phyloP scores from a whole-genome alignment of 2,888 invertebrate species.

The Callinectes sapidus region DNA sequence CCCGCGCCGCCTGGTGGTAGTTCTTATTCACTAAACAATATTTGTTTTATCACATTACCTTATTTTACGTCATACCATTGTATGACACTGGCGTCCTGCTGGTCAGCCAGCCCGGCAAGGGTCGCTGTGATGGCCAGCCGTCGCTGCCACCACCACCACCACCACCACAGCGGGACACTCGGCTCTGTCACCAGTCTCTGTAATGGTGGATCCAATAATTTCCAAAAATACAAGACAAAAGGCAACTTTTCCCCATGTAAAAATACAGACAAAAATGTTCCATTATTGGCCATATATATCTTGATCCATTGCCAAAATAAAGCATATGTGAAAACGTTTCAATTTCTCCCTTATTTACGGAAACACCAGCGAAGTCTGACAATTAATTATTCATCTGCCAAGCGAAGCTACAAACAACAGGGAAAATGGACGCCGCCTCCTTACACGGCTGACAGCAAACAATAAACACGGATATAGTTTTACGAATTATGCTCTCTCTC shows the following conservation, averaged over 20 bases:
- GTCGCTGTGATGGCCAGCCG: background rate
- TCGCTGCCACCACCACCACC: background rate
- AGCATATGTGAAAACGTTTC: slow-evolving; percentile 27
- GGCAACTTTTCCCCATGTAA: background rate
- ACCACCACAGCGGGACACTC: background rate
- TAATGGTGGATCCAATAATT: background rate
- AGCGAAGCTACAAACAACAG: background rate
- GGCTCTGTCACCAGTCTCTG: background rate
- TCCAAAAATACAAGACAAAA: background rate
- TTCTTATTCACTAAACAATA: slow-evolving; percentile 33
- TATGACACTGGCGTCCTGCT: background rate
- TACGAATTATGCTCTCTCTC: background rate
- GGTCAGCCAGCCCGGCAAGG: background rate
- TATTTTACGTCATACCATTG: slow-evolving; percentile 22
- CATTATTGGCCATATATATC: background rate
- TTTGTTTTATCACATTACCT: slow-evolving; percentile 1
- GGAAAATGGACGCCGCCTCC: background rate
- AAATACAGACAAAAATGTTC: background rate
- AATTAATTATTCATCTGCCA: background rate
- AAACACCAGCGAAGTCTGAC: background rate
- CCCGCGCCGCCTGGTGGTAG: slow-evolving; percentile 32
- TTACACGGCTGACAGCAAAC: background rate
- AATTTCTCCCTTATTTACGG: background rate
- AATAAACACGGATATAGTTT: background rate
- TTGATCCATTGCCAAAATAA: slow-evolving; percentile 15